Evolutionary conservation across 1,140 invertebrate species (phyloP).

Genomic region (Drosophila cardini): DNA sequence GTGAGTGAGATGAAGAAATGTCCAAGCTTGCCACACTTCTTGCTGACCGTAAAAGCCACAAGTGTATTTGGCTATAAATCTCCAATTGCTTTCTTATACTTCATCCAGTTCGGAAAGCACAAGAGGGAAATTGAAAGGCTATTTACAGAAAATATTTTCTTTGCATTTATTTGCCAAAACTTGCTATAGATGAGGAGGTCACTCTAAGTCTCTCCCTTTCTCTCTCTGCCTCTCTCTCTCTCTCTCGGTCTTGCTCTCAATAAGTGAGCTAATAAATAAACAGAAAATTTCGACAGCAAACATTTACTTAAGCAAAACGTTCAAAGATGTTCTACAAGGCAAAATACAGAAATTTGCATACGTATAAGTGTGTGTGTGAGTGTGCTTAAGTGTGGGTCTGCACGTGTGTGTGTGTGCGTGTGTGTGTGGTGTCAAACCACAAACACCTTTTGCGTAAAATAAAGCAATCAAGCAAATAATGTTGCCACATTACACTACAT

Average conservation of each 20-base stretch:
- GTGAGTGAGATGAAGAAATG: slow-evolving; percentile 1
- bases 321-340: slow-evolving; percentile 58
- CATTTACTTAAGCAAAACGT: slow-evolving; percentile 78
- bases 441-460: slow-evolving; percentile 84
- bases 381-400: slow-evolving; percentile 40
- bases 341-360: slow-evolving; percentile 19
- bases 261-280: slow-evolving; percentile 81
- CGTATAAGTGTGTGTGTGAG: slow-evolving; percentile 13
- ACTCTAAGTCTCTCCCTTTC: not conserved
- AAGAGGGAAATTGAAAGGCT: slow-evolving; percentile 59
- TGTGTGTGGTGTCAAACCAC: slow-evolving; percentile 71
- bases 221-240: not conserved
- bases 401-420: slow-evolving; percentile 20
- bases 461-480: slow-evolving; percentile 84
- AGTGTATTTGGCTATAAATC: slow-evolving; percentile 76
- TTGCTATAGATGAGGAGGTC: not conserved
- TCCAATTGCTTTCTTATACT: slow-evolving; percentile 76
- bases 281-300: slow-evolving; percentile 81
- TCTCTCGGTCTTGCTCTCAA: slow-evolving; percentile 26
- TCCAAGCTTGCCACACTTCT: slow-evolving; percentile 10
- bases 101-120: slow-evolving; percentile 24
- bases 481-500: slow-evolving; percentile 80
- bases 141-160: slow-evolving; percentile 80
- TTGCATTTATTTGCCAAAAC: slow-evolving; percentile 67
- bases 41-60: slow-evolving; percentile 50